phyloP scores from a whole-genome alignment of 2,113 vertebrate species.

The Emydura subglobosa region DNA sequence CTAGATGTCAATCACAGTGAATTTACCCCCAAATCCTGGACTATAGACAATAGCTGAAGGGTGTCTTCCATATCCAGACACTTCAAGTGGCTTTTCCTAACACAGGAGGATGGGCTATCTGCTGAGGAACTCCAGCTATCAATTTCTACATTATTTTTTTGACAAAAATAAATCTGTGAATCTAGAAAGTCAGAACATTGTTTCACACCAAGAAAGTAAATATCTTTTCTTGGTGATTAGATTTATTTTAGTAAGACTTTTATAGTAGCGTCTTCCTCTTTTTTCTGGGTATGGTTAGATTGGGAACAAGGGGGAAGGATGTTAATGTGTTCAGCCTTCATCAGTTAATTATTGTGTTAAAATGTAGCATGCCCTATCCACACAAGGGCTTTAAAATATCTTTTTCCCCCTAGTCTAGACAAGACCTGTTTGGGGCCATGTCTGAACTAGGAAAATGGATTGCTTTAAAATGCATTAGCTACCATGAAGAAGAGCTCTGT shows the following conservation, averaged over 20 bases:
- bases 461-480: no score
- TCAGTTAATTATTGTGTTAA: not conserved
- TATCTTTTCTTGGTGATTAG: no score
- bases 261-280: not conserved
- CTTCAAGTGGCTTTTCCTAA: not conserved
- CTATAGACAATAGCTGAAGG: not conserved
- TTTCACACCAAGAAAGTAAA: not conserved
- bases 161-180: not conserved
- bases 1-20: no score
- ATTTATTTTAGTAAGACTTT: no score
- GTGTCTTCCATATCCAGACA: not conserved
- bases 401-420: not conserved
- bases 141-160: not conserved
- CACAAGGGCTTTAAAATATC: no score
- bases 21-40: no score
- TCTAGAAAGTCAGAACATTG: not conserved
- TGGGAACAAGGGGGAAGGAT: not conserved
- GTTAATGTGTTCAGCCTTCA: not conserved
- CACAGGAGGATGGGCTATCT: not conserved
- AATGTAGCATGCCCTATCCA: not conserved
- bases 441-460: not conserved
- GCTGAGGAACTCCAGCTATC: not conserved
- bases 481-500: no score
- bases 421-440: not conserved
- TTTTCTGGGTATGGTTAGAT: not conserved